These are phyloP conservation scores for Drosophila limbata DNA, from an alignment of 2,888 invertebrate species.

Conservation along the genomic window DNA sequence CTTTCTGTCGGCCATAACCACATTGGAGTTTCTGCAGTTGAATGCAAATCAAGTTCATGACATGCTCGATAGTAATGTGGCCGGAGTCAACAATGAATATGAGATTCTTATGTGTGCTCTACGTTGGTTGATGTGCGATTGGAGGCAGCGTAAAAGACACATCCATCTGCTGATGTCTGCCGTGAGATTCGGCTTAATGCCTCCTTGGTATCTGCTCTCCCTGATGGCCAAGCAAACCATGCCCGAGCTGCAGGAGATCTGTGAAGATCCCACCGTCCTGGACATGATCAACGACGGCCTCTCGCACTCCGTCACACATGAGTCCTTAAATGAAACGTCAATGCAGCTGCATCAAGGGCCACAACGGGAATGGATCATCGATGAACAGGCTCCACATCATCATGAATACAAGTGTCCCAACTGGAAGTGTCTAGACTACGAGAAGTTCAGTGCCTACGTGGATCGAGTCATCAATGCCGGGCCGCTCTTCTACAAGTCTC, in stretches of 20 bases:
- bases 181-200: slow-evolving; percentile 91
- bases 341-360: neutral
- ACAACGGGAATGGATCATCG: slow-evolving; percentile 44
- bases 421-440: slow-evolving; percentile 48
- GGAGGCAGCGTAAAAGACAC: slow-evolving; percentile 87
- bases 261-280: slow-evolving; percentile 13
- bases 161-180: slow-evolving; percentile 89
- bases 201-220: slow-evolving; percentile 91
- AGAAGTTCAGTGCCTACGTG: slow-evolving; percentile 62
- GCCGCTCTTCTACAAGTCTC: neutral
- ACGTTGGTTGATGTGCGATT: slow-evolving; percentile 91
- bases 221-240: slow-evolving; percentile 90
- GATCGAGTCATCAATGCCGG: slow-evolving; percentile 9
- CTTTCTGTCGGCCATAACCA: slow-evolving; percentile 90
- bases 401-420: slow-evolving; percentile 43
- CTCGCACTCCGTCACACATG: slow-evolving; percentile 28
- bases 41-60: slow-evolving; percentile 88
- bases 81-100: slow-evolving; percentile 89
- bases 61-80: slow-evolving; percentile 85
- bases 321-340: slow-evolving; percentile 9
- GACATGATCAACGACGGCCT: slow-evolving; percentile 24
- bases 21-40: slow-evolving; percentile 89
- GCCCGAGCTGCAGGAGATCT: slow-evolving; percentile 66
- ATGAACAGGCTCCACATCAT: slow-evolving; percentile 39
- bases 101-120: slow-evolving; percentile 91